Evolutionary conservation across 2,113 vertebrate genomes (phyloP).

Genomic region (Oreotragus oreotragus): DNA sequence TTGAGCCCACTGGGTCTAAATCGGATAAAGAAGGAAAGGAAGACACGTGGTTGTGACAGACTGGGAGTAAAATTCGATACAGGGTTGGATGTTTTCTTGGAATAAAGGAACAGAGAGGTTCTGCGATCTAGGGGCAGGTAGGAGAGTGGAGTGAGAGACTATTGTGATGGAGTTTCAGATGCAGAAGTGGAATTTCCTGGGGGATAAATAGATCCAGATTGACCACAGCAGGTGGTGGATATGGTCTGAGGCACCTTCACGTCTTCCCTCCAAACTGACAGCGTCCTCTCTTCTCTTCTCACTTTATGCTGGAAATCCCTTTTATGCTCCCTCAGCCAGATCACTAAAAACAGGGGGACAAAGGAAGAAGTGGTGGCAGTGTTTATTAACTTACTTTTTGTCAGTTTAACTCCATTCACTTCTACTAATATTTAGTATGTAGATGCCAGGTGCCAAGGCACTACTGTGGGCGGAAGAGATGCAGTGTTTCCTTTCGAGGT

Average conservation of each 20-base stretch:
- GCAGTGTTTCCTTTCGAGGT: neutral
- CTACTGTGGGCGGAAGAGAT: neutral
- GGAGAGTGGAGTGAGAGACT: neutral
- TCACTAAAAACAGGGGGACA: neutral
- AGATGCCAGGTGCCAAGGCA: neutral
- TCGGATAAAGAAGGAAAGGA: neutral
- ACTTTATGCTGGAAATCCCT: neutral
- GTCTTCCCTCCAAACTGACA: neutral
- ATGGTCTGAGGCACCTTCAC: neutral
- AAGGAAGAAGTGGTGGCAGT: neutral
- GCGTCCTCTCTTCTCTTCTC: neutral
- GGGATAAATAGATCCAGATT: neutral
- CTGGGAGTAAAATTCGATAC: neutral
- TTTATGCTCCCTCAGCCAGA: neutral
- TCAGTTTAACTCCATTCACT: neutral
- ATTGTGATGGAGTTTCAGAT: neutral
- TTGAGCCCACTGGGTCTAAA: neutral
- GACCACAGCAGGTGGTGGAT: accelerated
- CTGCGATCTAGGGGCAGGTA: neutral
- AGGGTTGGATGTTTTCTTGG: neutral
- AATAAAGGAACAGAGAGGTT: neutral
- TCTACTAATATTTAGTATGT: neutral
- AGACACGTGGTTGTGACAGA: neutral
- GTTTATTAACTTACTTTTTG: neutral
- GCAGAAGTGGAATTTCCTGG: neutral